Base-by-base conservation (phyloP, 2,888 invertebrate species). In the Gerris lacustris region DNA sequence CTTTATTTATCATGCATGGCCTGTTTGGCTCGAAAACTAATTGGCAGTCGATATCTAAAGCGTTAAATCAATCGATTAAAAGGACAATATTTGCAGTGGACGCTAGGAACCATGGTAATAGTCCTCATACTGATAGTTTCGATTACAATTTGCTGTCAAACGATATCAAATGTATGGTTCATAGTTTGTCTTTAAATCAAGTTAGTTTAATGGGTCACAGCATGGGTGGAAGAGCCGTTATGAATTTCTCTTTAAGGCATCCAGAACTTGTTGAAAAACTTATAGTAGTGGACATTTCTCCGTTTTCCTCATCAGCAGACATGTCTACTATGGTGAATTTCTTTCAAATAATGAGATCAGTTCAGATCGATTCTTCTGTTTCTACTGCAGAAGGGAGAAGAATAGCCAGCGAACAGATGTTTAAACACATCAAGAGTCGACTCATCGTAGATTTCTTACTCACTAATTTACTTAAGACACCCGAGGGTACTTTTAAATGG, bases 101-200 rank as follows among this genome's bases (percentile, higher is more conserved):
- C 82, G 90, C 92, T 6, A 85, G 97, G 79, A 97, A 98, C 82
- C 98, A 98, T 81, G 98, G 97, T 0, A 93, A 94, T 74, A 96
- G 96, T 78, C 89, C 91, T 0, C 95, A 96, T 79, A 82, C 87
- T 0, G 76, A 83, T 0, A 84, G 87, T 0, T 90, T 94, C 81
- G 85, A 84, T 44, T 96, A 94, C 78, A 80, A 83, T 9, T 84
- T 86, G 62, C 86, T 96, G 84, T 87, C 89, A 0, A 83, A 82
- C 70, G 97, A 97, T 81, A 78, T 96, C 6, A 79, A 84, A 9
- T 47, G 45, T 31, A 82, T 93, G 63, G 80, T 91, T 73, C 83
- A 86, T 75, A 85, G 87, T 74, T 79, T 88, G 66, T 82, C 84
- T 18, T 82, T 92, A 66, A 79, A 84, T 0, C 87, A 87, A 79